Evolutionary conservation across 2,113 vertebrate species (phyloP), one percentile per base, ranked within the genome.

Genomic region (Scomber scombrus): DNA sequence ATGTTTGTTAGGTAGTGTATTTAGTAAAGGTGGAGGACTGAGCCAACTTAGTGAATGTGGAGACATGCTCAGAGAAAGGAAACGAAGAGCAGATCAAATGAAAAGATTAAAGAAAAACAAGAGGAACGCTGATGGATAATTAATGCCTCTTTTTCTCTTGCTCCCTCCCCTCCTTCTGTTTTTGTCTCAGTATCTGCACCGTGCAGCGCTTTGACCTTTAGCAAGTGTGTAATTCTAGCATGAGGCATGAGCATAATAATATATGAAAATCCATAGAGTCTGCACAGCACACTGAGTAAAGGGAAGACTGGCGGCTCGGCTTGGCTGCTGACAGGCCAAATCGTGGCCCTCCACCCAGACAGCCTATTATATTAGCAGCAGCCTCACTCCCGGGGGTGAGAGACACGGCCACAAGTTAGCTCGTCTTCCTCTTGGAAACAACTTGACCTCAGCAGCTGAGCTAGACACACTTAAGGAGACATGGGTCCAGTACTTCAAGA

Each of bases 211-310:
- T 2, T 88, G 91, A 88, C 85, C 91, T 92, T 90, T 75, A 78
- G 21, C 3, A 3, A 85, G 78, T 19, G 60, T 82, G 88, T 88
- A 89, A 91, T 89, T 89, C 76, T 72, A 90, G 84, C 73, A 19
- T 19, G 5, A 29, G n/a, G 26, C 66, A 54, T 64, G 64, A 72
- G 71, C 70, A 84, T 61, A 78, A 86, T 61, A 85, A 77, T 81
- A 71, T 85, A 87, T 84, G 78, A 90, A 90, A 92, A 90, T 92
- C 88, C 81, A 89, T 90, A 82, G 67, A 21, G 80, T 61, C 74
- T 87, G 75, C 80, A 26, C 23, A 63, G 78, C 73, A 55, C 52
- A 68, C 62, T 46, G 79, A 78, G 74, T 34, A n/a, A 61, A 62
- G 69, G 6, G 47, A 68, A 85, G 75, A 71, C 82, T 60, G 60